Percentiles rank a stretch among this genome's conserved stretches.
Evolutionary conservation across 2,113 vertebrate species (phyloP).

Genomic region (Pelusios castaneus): DNA sequence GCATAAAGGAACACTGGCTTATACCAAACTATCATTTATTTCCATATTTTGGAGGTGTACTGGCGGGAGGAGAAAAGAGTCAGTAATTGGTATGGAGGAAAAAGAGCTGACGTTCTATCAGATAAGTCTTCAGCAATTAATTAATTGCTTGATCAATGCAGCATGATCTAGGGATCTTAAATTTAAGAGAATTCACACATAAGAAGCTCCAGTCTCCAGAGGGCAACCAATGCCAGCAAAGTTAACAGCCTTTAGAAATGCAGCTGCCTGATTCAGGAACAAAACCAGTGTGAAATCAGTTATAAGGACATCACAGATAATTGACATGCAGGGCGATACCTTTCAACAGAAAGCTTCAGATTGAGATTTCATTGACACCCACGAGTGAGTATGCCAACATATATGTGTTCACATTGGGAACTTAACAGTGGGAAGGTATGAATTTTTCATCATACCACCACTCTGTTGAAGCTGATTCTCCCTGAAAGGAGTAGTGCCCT

Average conservation of each 20-base stretch:
- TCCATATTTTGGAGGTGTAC: neutral
- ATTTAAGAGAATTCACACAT: conserved; percentile 66
- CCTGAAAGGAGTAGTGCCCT: neutral
- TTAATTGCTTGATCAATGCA: conserved; percentile 74
- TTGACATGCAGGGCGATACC: conserved; percentile 31
- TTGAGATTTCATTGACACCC: conserved; percentile 7
- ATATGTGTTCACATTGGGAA: conserved; percentile 12
- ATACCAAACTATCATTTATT: neutral
- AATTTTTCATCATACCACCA: conserved; percentile 36
- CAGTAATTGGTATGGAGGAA: conserved; percentile 37
- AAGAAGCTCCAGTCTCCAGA: conserved; percentile 10
- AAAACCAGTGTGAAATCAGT: conserved; percentile 35
- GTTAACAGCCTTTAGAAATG: conserved; percentile 43
- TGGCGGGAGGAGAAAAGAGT: neutral
- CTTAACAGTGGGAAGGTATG: neutral
- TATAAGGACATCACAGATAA: conserved; percentile 42
- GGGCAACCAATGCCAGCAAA: conserved; percentile 17
- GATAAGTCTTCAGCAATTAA: conserved; percentile 59
- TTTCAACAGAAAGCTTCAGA: conserved; percentile 44
- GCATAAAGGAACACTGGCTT: neutral
- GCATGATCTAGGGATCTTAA: conserved; percentile 56
- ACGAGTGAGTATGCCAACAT: neutral
- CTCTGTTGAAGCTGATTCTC: neutral
- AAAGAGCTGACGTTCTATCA: conserved; percentile 66
- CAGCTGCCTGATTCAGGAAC: conserved; percentile 26